Percentiles rank a stretch among this genome's conserved stretches.
These are phyloP conservation scores for Arctopsyche grandis DNA, from an alignment of 1,140 invertebrate species.

Conservation along the genomic window DNA sequence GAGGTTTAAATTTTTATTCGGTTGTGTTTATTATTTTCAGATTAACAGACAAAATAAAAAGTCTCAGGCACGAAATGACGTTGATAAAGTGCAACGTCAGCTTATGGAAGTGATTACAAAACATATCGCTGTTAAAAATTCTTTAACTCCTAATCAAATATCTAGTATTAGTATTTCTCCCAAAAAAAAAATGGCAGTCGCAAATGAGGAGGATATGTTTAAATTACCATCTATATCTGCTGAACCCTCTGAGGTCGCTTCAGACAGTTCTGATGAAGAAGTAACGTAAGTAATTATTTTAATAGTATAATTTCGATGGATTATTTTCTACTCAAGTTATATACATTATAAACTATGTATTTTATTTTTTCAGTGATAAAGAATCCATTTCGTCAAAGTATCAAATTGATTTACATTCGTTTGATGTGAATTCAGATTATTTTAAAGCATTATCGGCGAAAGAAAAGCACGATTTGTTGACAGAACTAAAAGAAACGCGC, in stretches of 20 bases:
- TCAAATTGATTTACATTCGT: slow-evolving; percentile 74
- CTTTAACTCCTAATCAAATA: slow-evolving; percentile 65
- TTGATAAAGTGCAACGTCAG: slow-evolving; percentile 78
- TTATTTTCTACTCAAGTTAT: slow-evolving; percentile 11
- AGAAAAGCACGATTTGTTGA: slow-evolving; percentile 91
- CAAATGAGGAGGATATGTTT: slow-evolving; percentile 74
- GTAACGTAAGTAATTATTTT: slow-evolving; percentile 41
- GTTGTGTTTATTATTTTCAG: slow-evolving; percentile 65
- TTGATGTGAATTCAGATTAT: slow-evolving; percentile 81
- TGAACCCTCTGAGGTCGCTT: slow-evolving; percentile 54
- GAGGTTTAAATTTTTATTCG: neutral
- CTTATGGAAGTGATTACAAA: slow-evolving; percentile 70
- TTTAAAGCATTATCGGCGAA: slow-evolving; percentile 87
- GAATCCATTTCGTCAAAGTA: slow-evolving; percentile 52
- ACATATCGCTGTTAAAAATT: slow-evolving; percentile 70
- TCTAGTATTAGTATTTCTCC: slow-evolving; percentile 59
- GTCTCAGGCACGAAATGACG: slow-evolving; percentile 77
- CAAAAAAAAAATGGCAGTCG: slow-evolving; percentile 44
- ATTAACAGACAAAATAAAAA: slow-evolving; percentile 81
- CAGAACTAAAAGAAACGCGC: slow-evolving; percentile 89
- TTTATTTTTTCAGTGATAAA: slow-evolving; percentile 7
- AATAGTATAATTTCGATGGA: no score
- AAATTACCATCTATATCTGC: slow-evolving; percentile 74
- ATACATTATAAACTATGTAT: neutral
- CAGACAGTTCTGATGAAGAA: slow-evolving; percentile 56